Evolutionary conservation across 2,113 vertebrate genomes (phyloP), one percentile per base, ranked within the genome.

Genomic region (Rhinolophus sinicus): DNA sequence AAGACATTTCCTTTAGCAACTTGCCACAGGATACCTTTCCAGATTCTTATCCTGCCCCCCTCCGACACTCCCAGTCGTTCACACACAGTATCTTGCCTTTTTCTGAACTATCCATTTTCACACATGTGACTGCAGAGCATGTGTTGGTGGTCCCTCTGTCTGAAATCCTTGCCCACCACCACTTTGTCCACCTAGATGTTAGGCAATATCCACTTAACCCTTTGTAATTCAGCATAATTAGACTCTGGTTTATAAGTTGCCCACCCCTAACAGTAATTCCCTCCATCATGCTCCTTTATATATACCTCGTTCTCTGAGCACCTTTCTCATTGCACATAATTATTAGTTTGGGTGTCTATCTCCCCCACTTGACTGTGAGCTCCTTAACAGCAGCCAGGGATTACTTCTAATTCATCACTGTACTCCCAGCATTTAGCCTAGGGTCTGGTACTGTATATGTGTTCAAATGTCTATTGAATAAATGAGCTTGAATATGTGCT

Each of bases 401-500:
- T 83, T 89, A 54, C 35, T 60, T 70, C 33, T 76, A 96, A 92
- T 76, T 80, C 58, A 62, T 69, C 54, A 92, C 47, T 92, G 35
- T 78, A 93, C 60, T 92, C 77, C 47, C 47, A 92, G 38, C 7
- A 5, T 56, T 88, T 95, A 81, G 50, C 44, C 94, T 38, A 90
- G 40, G 13, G 33, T 85, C 88, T 94, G 50, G 30, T 93, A 76
- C 88, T 96, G 2, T 72, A 65, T 72, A 65, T 65, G 54, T 90
- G 35, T 56, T 90, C 40, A 94, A 87, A 77, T 88, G 19, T 88
- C 67, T 62, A 72, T 0, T 87, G 85, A 96, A 83, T 85, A 75
- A 96, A 72, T 94, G 60, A 96, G 54, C 35, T 19, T 90, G 83
- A 90, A 44, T 73, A 96, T 38, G 64, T 90, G 26, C 30, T 72